Conservation (phyloP, 2,113 vertebrate species). For the Oriolus oriolus region DNA sequence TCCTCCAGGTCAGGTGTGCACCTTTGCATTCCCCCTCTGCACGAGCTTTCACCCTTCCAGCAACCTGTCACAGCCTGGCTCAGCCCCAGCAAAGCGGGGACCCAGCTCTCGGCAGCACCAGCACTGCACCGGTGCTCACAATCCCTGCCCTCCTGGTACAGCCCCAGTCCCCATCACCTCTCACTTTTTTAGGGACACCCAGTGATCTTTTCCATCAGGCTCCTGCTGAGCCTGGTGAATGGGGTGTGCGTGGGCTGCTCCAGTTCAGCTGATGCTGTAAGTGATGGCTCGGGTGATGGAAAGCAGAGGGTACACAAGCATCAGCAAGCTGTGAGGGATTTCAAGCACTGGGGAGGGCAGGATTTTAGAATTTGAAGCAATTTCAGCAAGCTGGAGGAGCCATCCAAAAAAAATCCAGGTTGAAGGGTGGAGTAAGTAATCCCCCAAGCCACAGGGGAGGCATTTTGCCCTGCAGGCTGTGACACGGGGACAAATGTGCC, state of each 20-base stretch:
- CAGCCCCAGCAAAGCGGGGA: neutral
- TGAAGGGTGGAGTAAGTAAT: neutral
- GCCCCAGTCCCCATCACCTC: neutral
- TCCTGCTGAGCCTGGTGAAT: neutral
- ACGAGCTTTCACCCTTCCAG: neutral
- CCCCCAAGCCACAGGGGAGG: rapidly evolving
- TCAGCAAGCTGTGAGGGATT: neutral
- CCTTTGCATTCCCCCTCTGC: neutral
- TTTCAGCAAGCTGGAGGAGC: neutral
- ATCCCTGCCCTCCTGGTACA: neutral
- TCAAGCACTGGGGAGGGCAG: neutral
- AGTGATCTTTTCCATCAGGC: neutral
- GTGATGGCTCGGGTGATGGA: neutral
- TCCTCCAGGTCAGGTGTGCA: rapidly evolving
- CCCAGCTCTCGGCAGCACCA: neutral
- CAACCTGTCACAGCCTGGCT: neutral
- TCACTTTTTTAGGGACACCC: neutral
- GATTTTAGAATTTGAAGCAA: neutral
- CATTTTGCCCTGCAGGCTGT: neutral
- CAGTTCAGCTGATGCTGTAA: rapidly evolving
- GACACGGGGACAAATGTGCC: neutral
- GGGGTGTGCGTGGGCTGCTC: neutral
- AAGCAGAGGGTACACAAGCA: neutral
- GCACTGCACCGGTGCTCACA: neutral
- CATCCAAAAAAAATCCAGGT: neutral